Evolutionary conservation across 2,888 invertebrate genomes (phyloP).

Genomic region (Pilophorus perplexus): DNA sequence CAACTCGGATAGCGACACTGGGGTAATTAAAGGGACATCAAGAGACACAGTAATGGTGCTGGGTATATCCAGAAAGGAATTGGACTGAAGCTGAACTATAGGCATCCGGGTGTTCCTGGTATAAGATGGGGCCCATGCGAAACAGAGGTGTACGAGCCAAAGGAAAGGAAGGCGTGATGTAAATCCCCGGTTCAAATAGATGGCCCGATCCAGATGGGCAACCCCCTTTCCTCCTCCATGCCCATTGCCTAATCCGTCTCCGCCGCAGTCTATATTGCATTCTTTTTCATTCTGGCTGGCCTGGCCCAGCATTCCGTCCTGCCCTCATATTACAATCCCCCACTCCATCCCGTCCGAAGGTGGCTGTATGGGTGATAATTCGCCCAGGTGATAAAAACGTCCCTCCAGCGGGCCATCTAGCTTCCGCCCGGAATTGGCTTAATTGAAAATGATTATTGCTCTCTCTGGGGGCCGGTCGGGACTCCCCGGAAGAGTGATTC

Average conservation of each 20-base stretch:
- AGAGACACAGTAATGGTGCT: too few species aligned
- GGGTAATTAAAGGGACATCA: too few species aligned
- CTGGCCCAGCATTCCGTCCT: background rate
- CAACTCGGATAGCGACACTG: too few species aligned
- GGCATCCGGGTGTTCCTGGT: too few species aligned
- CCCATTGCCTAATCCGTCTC: too few species aligned
- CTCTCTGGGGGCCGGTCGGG: background rate
- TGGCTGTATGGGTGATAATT: conserved; percentile 2
- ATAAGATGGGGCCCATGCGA: too few species aligned
- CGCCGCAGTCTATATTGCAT: conserved; percentile 10
- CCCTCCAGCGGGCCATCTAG: too few species aligned
- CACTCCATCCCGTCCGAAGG: background rate
- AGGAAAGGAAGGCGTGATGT: conserved; percentile 1
- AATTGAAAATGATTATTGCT: background rate
- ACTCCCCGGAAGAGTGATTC: background rate
- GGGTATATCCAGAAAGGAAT: too few species aligned
- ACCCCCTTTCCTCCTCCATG: too few species aligned
- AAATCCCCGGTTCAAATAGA: conserved; percentile 5
- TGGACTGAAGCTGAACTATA: too few species aligned
- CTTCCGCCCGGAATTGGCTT: background rate
- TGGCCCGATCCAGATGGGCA: conserved; percentile 19
- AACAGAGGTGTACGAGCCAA: background rate
- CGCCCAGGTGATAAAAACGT: background rate
- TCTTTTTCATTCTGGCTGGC: conserved; percentile 5
- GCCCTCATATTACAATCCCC: conserved; percentile 5